Evolutionary conservation across 2,888 invertebrate genomes (phyloP).

Genomic region (Cataglyphis cursor): DNA sequence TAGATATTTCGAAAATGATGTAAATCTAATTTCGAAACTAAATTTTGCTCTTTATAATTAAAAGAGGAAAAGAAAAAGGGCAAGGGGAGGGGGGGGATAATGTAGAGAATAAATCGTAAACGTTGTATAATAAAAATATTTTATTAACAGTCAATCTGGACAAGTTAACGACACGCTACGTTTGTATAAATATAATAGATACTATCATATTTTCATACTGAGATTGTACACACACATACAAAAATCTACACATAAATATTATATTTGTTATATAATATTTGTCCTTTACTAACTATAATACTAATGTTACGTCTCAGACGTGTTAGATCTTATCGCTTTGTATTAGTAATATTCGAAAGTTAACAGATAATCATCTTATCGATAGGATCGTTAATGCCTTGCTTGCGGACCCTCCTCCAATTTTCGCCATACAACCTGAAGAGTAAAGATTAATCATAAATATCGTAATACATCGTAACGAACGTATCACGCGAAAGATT

Average conservation of each 20-base stretch:
- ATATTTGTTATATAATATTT: constrained; percentile 66
- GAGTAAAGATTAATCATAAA: constrained; percentile 62
- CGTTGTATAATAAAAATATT: constrained; percentile 80
- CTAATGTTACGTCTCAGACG: constrained; percentile 61
- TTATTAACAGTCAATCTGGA: constrained; percentile 80
- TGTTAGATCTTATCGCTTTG: constrained; percentile 7
- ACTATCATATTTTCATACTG: constrained; percentile 70
- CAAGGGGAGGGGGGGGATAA: background rate
- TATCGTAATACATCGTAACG: background rate
- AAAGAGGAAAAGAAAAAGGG: constrained; percentile 20
- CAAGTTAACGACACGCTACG: constrained; percentile 77
- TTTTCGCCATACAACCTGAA: constrained; percentile 95
- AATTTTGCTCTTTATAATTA: constrained; percentile 4
- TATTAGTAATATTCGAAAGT: constrained; percentile 54
- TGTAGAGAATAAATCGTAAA: constrained; percentile 52
- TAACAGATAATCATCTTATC: constrained; percentile 33
- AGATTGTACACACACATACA: constrained; percentile 63
- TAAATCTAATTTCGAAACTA: background rate
- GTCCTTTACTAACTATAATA: constrained; percentile 67
- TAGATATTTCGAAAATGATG: background rate
- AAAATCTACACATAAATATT: constrained; percentile 64
- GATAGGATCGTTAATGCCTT: constrained; percentile 81
- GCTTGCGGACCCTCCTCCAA: constrained; percentile 93
- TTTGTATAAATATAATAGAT: constrained; percentile 77
- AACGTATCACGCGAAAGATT: background rate